A percentile compares a stretch with the other conserved stretches of the same genome.
Conservation (phyloP, 1,140 invertebrate genomes). For the Thereuonema tuberculata region DNA sequence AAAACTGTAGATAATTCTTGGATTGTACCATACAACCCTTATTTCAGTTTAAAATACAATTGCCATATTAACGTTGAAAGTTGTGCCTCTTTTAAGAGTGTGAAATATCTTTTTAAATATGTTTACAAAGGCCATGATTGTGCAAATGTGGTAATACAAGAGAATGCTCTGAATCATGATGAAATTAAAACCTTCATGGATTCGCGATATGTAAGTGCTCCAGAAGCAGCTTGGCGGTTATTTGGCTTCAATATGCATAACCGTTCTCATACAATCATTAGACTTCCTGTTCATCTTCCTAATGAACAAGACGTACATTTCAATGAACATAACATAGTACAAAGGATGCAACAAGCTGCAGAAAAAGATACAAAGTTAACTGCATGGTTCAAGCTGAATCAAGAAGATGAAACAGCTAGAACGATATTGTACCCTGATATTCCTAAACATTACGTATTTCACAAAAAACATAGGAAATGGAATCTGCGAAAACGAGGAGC, state of each 20-base stretch:
- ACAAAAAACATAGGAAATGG: background rate
- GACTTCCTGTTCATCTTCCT: background rate
- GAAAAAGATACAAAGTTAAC: constrained; percentile 23
- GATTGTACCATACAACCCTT: constrained; percentile 27
- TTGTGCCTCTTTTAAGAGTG: constrained; percentile 22
- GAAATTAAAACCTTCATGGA: constrained; percentile 22
- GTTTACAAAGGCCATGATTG: constrained; percentile 27
- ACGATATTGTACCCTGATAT: background rate
- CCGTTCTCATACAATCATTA: background rate
- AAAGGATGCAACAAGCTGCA: background rate
- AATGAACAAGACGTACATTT: background rate
- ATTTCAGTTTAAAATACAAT: constrained; percentile 22
- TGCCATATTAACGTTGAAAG: constrained; percentile 28
- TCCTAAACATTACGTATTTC: background rate
- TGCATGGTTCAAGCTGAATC: constrained; percentile 16
- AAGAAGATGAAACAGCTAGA: background rate
- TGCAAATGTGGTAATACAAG: constrained; percentile 16
- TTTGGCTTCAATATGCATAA: background rate
- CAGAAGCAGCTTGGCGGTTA: background rate
- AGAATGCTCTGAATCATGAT: constrained; percentile 23
- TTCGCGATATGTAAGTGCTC: background rate
- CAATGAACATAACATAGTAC: background rate
- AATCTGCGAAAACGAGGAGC: too few species aligned
- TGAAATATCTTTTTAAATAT: constrained; percentile 29
- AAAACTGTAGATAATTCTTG: constrained; percentile 26